Percentiles rank a stretch among this genome's conserved stretches.
Evolutionary conservation across 30 jellyfish, hydroid and myxozoan genomes (phyloP).

Genomic region (Thelohanellus kitauei): DNA sequence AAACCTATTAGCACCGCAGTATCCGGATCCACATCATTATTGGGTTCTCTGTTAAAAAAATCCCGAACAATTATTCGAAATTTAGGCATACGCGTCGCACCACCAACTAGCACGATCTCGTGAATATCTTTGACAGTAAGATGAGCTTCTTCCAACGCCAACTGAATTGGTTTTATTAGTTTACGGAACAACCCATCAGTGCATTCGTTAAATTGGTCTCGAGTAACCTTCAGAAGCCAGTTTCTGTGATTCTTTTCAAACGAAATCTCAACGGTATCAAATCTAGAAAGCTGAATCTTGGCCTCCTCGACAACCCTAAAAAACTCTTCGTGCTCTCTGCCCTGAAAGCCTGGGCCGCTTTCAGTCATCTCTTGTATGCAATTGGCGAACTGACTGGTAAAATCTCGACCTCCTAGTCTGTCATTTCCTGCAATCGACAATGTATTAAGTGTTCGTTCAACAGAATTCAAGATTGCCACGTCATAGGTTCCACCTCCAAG

Average conservation of each 20-base stretch:
- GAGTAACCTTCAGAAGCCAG: no score
- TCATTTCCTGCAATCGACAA: slow-evolving; percentile 83
- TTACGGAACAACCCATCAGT: slow-evolving; percentile 13
- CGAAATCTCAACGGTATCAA: no score
- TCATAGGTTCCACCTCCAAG: slow-evolving; percentile 83
- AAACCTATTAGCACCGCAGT: slow-evolving; percentile 53
- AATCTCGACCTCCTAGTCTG: slow-evolving; percentile 56
- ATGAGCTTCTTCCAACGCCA: slow-evolving; percentile 30
- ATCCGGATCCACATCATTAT: slow-evolving; percentile 41
- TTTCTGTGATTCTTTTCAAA: no score
- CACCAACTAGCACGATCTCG: slow-evolving; percentile 65
- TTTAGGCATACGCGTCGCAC: slow-evolving; percentile 45
- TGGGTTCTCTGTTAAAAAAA: slow-evolving; percentile 25
- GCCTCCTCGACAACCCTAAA: no score
- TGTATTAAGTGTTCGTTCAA: slow-evolving; percentile 42
- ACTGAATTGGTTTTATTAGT: slow-evolving; percentile 19
- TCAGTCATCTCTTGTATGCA: slow-evolving; percentile 3
- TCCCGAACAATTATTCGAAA: slow-evolving; percentile 26
- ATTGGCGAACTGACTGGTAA: slow-evolving; percentile 12
- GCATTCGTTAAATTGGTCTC: slow-evolving; percentile 15
- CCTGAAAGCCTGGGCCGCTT: no score
- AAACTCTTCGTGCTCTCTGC: no score
- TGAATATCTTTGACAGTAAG: slow-evolving; percentile 14
- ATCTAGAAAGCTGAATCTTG: no score
- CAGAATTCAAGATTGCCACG: slow-evolving; percentile 25